These are phyloP conservation scores for Ephialtes manifestator DNA, from an alignment of 2,888 invertebrate species.

Conservation along the genomic window DNA sequence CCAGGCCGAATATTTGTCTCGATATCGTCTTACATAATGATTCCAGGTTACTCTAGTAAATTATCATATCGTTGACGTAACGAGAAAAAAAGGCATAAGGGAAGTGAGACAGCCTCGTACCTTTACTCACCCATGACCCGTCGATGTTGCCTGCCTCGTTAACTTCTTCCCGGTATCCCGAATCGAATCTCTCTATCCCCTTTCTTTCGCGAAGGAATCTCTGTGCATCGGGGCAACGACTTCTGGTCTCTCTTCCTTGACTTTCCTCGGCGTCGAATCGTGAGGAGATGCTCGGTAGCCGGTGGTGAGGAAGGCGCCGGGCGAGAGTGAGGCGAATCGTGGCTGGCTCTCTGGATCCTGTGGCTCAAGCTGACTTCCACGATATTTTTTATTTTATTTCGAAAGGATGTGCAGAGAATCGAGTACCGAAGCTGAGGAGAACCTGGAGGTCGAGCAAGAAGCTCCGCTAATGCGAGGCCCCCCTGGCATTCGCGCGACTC, in stretches of 20 bases:
- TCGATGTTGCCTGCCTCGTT: conserved; percentile 62
- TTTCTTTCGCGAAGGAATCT: conserved; percentile 67
- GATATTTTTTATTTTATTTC: conserved; percentile 44
- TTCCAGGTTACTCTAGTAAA: neutral
- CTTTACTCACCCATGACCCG: conserved; percentile 70
- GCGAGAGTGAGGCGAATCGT: conserved; percentile 69
- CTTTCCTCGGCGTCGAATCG: conserved; percentile 54
- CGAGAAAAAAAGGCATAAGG: conserved; percentile 13
- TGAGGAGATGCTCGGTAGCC: conserved; percentile 36
- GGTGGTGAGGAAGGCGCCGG: conserved; percentile 58
- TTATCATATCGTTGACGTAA: neutral
- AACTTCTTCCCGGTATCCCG: conserved; percentile 69
- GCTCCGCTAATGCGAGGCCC: conserved; percentile 50
- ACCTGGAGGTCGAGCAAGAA: conserved; percentile 52
- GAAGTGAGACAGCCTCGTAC: conserved; percentile 46
- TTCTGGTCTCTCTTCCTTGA: conserved; percentile 58
- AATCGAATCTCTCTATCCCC: conserved; percentile 70
- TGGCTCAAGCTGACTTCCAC: conserved; percentile 32
- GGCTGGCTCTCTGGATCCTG: conserved; percentile 42
- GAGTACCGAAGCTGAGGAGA: conserved; percentile 42
- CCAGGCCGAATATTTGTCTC: neutral
- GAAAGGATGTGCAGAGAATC: conserved; percentile 53
- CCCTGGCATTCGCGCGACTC: conserved; percentile 40
- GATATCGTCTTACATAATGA: neutral
- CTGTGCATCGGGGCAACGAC: conserved; percentile 68